A percentile compares a stretch with the other conserved stretches of the same genome.
Conservation (phyloP, 2,888 invertebrate genomes). For the Lepidonotus clava region DNA sequence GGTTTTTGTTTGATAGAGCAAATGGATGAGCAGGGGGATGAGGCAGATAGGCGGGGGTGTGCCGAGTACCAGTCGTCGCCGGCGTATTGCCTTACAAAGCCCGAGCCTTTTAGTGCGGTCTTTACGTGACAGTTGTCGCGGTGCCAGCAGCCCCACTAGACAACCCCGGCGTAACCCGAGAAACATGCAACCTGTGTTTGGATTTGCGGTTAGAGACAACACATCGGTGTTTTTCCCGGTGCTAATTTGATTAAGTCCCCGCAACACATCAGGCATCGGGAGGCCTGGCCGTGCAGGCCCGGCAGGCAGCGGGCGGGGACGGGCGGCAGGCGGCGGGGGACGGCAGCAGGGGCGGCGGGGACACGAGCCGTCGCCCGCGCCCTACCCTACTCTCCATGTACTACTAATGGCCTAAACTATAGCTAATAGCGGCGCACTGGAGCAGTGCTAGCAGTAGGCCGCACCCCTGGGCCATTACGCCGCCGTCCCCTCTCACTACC, state of each 20-base stretch:
- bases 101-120: conserved; percentile 33
- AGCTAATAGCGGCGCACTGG: neutral
- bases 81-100: conserved; percentile 33
- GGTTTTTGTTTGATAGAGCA: too few species aligned
- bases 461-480: conserved; percentile 5
- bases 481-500: neutral
- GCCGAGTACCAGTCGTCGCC: neutral
- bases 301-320: neutral
- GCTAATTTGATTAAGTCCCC: conserved; percentile 44
- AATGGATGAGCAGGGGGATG: neutral
- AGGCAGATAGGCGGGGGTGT: neutral
- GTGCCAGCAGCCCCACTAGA: neutral
- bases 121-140: conserved; percentile 45
- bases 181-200: conserved; percentile 52
- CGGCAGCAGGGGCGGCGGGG: neutral
- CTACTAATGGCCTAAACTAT: neutral
- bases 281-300: too few species aligned
- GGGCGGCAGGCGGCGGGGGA: neutral
- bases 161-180: neutral
- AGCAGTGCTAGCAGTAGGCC: neutral
- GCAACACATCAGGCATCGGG: too few species aligned
- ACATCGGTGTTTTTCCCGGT: conserved; percentile 44
- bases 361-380: neutral
- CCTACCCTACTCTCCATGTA: conserved; percentile 25
- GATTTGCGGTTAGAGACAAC: conserved; percentile 47